A percentile compares a stretch with the other conserved stretches of the same genome.
Evolutionary conservation across 2,888 invertebrate species (phyloP).

Genomic region (Tetragonula carbonaria): DNA sequence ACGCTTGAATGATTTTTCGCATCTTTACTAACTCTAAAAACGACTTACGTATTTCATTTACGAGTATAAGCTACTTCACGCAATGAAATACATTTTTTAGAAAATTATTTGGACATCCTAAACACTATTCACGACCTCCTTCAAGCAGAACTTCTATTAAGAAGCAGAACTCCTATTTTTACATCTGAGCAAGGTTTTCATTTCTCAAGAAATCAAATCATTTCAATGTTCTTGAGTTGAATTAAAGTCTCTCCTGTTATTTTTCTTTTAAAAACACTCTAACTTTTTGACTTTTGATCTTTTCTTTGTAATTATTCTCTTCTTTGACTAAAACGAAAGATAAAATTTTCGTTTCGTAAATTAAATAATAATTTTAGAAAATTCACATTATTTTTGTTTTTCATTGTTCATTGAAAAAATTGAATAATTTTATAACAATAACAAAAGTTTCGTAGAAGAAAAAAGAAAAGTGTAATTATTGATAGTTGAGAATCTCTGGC

Average conservation of each 20-base stretch:
- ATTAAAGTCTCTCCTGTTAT: not conserved
- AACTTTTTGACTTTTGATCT: not conserved
- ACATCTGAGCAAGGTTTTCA: conserved; percentile 28
- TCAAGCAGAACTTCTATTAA: conserved; percentile 36
- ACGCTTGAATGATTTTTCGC: not conserved
- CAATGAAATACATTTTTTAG: conserved; percentile 8
- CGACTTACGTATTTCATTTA: not conserved
- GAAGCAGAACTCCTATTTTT: conserved; percentile 48
- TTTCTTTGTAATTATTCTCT: not conserved
- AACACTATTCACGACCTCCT: conserved; percentile 33
- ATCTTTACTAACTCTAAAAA: not conserved
- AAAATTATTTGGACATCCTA: conserved; percentile 24
- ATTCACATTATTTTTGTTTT: not conserved
- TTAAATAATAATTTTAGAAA: not conserved
- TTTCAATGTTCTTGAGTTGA: not conserved
- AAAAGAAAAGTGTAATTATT: conserved; percentile 1
- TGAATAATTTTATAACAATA: not conserved
- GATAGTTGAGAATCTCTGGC: conserved; percentile 49
- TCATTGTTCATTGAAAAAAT: not conserved
- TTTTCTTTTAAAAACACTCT: not conserved
- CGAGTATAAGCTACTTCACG: not conserved
- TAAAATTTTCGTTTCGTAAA: not conserved
- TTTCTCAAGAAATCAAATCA: not conserved
- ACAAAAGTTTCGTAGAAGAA: not conserved
- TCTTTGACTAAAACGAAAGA: not conserved